A percentile compares a stretch with the other conserved stretches of the same genome.
These are phyloP conservation scores for Ostrea edulis DNA, from an alignment of 1,140 invertebrate genomes.

Conservation along the genomic window DNA sequence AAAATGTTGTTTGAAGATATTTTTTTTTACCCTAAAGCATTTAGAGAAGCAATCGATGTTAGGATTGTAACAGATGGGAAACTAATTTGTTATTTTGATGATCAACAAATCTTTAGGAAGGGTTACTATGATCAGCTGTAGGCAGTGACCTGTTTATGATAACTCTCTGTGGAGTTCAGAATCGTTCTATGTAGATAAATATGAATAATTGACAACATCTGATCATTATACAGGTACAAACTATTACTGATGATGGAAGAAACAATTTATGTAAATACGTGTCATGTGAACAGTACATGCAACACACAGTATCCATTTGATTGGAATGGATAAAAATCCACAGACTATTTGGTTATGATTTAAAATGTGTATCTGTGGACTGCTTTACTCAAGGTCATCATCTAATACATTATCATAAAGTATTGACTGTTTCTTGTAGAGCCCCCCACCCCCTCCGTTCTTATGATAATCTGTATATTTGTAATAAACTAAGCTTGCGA, in stretches of 20 bases:
- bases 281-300: background rate
- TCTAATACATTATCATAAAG: background rate
- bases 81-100: too few relatives aligned
- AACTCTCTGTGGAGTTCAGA: background rate
- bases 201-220: constrained; percentile 6
- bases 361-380: background rate
- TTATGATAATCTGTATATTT: background rate
- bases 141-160: too few relatives aligned
- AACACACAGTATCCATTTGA: too few relatives aligned
- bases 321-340: background rate
- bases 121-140: too few relatives aligned
- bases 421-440: background rate
- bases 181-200: background rate
- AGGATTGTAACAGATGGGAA: too few relatives aligned
- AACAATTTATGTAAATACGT: background rate
- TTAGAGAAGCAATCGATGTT: too few relatives aligned
- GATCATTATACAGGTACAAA: background rate
- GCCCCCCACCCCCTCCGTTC: too few relatives aligned
- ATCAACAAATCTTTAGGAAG: too few relatives aligned
- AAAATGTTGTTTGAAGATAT: too few relatives aligned
- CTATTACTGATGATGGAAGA: background rate
- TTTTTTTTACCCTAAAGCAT: too few relatives aligned
- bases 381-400: background rate
- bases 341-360: background rate
- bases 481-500: background rate